Percentiles rank a stretch among this genome's conserved stretches.
These are phyloP conservation scores for Machimus atricapillus DNA, from an alignment of 2,888 invertebrate species.

Conservation along the genomic window DNA sequence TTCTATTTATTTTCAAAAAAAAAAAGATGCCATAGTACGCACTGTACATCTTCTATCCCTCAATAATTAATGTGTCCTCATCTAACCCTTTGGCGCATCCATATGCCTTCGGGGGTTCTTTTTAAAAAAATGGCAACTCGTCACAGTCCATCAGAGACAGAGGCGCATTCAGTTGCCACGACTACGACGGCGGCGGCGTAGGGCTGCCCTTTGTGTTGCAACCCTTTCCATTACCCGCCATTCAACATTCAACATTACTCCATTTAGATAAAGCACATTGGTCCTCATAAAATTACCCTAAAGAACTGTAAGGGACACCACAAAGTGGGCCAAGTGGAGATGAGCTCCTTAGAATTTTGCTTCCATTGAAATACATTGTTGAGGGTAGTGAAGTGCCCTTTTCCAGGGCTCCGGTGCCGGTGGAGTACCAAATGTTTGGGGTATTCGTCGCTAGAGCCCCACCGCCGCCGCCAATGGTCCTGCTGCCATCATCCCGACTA, in stretches of 20 bases:
- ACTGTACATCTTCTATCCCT: neutral
- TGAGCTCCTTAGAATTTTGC: constrained; percentile 34
- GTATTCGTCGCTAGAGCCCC: neutral
- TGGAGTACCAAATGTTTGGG: neutral
- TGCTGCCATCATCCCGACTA: neutral
- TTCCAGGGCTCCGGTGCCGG: neutral
- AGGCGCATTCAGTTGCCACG: neutral
- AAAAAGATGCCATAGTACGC: neutral
- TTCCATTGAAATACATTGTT: constrained; percentile 35
- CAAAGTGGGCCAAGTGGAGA: constrained; percentile 35
- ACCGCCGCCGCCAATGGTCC: neutral
- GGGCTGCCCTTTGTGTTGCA: neutral
- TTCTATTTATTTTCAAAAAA: neutral
- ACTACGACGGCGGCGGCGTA: neutral
- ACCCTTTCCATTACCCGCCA: constrained; percentile 25
- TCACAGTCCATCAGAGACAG: constrained; percentile 13
- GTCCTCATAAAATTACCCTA: constrained; percentile 39
- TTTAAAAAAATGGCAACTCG: constrained; percentile 3
- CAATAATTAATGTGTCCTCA: neutral
- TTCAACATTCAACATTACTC: constrained; percentile 29
- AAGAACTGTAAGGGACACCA: constrained; percentile 37
- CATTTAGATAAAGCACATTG: constrained; percentile 35
- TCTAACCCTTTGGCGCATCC: neutral
- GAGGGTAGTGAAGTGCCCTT: constrained; percentile 15
- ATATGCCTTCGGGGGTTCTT: neutral